Evolutionary conservation across 2,113 vertebrate genomes (phyloP), one percentile per base, ranked within the genome.

Genomic region (Bagarius yarrelli): DNA sequence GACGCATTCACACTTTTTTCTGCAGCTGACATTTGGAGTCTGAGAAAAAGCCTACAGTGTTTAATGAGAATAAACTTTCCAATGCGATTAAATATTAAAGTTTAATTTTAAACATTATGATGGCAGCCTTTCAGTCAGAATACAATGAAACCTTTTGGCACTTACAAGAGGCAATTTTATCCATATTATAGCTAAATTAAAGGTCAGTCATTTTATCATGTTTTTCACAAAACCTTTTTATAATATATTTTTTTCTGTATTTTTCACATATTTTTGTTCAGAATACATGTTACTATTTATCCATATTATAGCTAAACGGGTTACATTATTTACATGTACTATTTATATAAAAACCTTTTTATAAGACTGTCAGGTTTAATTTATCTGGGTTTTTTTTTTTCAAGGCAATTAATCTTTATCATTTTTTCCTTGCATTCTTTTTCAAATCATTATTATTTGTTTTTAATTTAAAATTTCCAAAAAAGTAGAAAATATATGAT

Each of bases 51-150:
- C 92, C 91, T 91, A 93, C 91, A 88, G 90, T 81, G 91, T 94
- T 94, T 94, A 93, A 95, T 94, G 93, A 95, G 91, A 95, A 93
- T 94, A 94, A 95, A 94, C 93, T 93, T 93, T 90, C 91, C 92
- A 87, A 89, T 92, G 92, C 93, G 93, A 94, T 95, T 93, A 95
- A 95, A 95, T 95, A 95, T 95, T 95, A 95, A 95, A 95, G 92
- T 95, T 94, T 94, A 94, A 95, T 94, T 95, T 94, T 95, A 95
- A 95, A 94, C 93, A 94, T 95, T 95, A 94, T 93, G 94, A 95
- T 92, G 91, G 92, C 93, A 92, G 90, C 89, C 89, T 94, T 90
- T 94, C 94, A 93, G 93, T 79, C 93, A 93, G 82, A 87, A 87
- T 92, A 94, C 93, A 94, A 94, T 95, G 93, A 94, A 95, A 93